A percentile compares a stretch with the other conserved stretches of the same genome.
Conservation (phyloP, 2,113 vertebrate genomes). For the Petaurus breviceps region DNA sequence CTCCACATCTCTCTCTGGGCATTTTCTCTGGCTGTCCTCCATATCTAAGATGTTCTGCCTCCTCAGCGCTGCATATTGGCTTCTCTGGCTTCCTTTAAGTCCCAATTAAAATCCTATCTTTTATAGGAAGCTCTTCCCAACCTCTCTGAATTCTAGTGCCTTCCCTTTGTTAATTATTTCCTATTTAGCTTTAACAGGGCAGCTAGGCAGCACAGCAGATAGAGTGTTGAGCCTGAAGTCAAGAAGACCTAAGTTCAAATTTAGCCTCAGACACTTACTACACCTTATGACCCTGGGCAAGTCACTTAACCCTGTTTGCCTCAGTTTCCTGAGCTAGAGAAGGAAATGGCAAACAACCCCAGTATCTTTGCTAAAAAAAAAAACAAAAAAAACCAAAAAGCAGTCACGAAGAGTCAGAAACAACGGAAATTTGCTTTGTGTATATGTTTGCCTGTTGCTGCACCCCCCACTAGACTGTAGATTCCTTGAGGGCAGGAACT, state of each 20-base stretch:
- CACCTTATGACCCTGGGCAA: background rate
- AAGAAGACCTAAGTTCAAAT: background rate
- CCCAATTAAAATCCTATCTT: too few relatives aligned
- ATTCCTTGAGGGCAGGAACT: background rate
- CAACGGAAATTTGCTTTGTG: too few relatives aligned
- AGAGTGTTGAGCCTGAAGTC: background rate
- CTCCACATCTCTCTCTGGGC: background rate
- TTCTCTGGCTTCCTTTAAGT: background rate
- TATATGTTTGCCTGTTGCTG: background rate
- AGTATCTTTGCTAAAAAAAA: too few relatives aligned
- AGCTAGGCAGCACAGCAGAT: too few relatives aligned
- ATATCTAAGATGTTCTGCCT: background rate
- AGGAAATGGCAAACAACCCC: background rate
- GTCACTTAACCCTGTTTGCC: background rate
- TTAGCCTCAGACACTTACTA: background rate
- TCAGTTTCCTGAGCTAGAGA: constrained; percentile 14
- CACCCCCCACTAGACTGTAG: background rate
- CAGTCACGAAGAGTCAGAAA: too few relatives aligned
- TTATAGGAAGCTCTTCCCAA: background rate
- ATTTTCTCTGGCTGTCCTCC: background rate
- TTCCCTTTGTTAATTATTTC: background rate
- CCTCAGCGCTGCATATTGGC: background rate
- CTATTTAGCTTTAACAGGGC: background rate
- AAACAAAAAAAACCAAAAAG: too few relatives aligned
- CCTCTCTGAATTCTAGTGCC: background rate